Percentiles rank a stretch among this genome's conserved stretches.
Evolutionary conservation across 2,113 vertebrate genomes (phyloP).

Genomic region (Ahaetulla prasina): DNA sequence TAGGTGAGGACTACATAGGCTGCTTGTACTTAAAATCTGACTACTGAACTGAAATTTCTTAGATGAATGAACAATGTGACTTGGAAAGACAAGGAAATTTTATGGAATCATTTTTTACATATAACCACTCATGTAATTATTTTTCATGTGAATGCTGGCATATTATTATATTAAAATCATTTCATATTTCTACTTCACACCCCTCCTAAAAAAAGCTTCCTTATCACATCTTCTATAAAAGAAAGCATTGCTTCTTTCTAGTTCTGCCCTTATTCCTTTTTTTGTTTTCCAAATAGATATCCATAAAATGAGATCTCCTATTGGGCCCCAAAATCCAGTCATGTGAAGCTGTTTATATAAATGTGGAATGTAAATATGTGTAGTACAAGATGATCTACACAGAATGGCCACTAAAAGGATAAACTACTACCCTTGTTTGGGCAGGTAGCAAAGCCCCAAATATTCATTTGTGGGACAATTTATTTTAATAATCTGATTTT

Average conservation of each 20-base stretch:
- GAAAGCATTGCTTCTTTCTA: neutral
- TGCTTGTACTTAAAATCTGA: neutral
- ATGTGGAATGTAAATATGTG: neutral
- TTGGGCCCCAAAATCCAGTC: no score
- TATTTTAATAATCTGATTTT: neutral
- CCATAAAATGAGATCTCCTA: no score
- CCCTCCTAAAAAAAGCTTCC: no score
- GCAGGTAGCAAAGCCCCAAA: neutral
- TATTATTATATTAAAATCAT: neutral
- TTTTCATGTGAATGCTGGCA: neutral
- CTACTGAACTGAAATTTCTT: neutral
- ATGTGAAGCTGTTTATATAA: neutral
- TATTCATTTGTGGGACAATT: neutral
- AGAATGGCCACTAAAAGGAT: neutral
- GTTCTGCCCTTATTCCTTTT: neutral
- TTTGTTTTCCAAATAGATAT: neutral
- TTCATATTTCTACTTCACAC: neutral
- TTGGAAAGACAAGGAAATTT: neutral
- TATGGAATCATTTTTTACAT: neutral
- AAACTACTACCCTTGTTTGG: neutral
- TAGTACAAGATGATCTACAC: neutral
- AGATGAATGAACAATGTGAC: neutral
- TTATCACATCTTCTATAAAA: no score
- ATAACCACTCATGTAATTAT: neutral
- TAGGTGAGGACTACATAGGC: neutral